These are phyloP conservation scores for Dusona sp. DNA, from an alignment of 2,888 invertebrate species.

Conservation along the genomic window DNA sequence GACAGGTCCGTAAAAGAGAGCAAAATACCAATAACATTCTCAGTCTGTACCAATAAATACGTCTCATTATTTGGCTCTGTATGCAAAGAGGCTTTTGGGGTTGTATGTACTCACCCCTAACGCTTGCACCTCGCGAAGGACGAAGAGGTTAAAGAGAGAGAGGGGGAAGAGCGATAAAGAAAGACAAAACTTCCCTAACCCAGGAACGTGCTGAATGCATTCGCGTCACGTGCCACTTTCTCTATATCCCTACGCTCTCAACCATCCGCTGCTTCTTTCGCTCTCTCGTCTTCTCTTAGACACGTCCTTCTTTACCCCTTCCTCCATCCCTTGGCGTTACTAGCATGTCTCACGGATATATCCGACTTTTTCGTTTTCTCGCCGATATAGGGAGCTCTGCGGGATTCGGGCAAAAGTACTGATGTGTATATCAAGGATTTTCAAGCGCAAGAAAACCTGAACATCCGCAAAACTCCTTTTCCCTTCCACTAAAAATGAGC, in stretches of 20 bases:
- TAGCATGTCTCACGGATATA: slow-evolving; percentile 70
- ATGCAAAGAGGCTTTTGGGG: neutral
- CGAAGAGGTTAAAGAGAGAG: neutral
- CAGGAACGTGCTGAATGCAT: slow-evolving; percentile 68
- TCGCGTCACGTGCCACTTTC: slow-evolving; percentile 79
- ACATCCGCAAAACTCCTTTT: slow-evolving; percentile 12
- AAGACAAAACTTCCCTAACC: slow-evolving; percentile 40
- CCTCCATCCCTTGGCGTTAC: slow-evolving; percentile 20
- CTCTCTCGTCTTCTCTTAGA: slow-evolving; percentile 27
- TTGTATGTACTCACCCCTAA: slow-evolving; percentile 14
- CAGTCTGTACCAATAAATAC: neutral
- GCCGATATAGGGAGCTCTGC: slow-evolving; percentile 67
- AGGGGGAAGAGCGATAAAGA: slow-evolving; percentile 43
- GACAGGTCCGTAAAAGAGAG: neutral
- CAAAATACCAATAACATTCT: neutral
- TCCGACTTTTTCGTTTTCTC: slow-evolving; percentile 75
- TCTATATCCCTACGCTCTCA: slow-evolving; percentile 70
- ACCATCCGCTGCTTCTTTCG: slow-evolving; percentile 27
- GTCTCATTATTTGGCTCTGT: neutral
- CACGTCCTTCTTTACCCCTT: neutral
- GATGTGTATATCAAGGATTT: slow-evolving; percentile 77
- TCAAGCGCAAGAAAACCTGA: slow-evolving; percentile 23
- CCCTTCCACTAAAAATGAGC: slow-evolving; percentile 25
- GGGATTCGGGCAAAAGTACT: slow-evolving; percentile 55
- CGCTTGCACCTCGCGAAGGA: slow-evolving; percentile 46